Percentiles rank a stretch among this genome's conserved stretches.
phyloP scores from a whole-genome alignment of 2,888 invertebrate genomes.

The Cryptophagus acutangulus region DNA sequence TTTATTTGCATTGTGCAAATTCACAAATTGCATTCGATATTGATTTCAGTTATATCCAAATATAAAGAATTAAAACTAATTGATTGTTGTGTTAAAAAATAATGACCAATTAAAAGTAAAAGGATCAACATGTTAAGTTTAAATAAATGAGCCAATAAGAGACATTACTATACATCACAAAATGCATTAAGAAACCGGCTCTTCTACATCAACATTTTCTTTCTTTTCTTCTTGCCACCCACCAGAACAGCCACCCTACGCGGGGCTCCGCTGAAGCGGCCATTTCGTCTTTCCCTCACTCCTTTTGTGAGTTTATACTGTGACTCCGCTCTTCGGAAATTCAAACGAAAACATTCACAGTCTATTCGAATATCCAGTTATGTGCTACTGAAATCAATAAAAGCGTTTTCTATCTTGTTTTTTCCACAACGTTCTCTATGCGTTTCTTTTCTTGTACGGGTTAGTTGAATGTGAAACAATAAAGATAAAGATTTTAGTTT shows the following conservation, averaged over 20 bases:
- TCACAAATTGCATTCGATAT: too few species aligned
- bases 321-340: too few species aligned
- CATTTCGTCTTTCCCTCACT: conserved; percentile 40
- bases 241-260: conserved; percentile 26
- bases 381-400: conserved; percentile 69
- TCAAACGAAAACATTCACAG: conserved; percentile 32
- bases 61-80: too few species aligned
- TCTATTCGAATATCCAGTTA: conserved; percentile 54
- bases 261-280: conserved; percentile 35
- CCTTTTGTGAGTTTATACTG: conserved; percentile 32
- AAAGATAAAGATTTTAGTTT: conserved; percentile 36
- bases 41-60: too few species aligned
- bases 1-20: too few species aligned
- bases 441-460: conserved; percentile 26
- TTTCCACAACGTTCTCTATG: conserved; percentile 27
- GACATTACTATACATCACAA: conserved; percentile 24
- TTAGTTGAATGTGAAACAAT: conserved; percentile 32
- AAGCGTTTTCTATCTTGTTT: conserved; percentile 48
- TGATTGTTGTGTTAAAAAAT: too few species aligned
- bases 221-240: conserved; percentile 26
- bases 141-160: conserved; percentile 22
- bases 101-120: too few species aligned
- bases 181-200: conserved; percentile 29
- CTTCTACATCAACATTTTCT: conserved; percentile 30
- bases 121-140: too few species aligned